phyloP scores from a whole-genome alignment of 2,888 invertebrate genomes.

The Agapostemon virescens region DNA sequence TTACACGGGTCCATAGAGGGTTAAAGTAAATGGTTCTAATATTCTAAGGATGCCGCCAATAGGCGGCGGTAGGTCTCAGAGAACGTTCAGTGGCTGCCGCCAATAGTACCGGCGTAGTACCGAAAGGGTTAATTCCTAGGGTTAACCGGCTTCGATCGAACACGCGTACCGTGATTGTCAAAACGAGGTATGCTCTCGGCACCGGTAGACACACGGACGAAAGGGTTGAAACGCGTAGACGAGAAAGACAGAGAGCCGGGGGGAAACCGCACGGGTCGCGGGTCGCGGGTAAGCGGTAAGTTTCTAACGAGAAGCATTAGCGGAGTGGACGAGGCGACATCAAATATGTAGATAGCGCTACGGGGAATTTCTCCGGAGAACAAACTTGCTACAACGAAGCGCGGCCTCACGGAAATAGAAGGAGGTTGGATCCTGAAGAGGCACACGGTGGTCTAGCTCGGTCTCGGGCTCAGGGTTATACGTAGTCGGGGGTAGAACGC shows the following conservation, averaged over 20 bases:
- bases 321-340: constrained; percentile 75
- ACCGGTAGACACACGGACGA: background rate
- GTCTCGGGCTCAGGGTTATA: background rate
- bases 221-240: constrained; percentile 6
- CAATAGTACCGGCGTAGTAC: too few species aligned
- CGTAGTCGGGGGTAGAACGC: constrained; percentile 24
- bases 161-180: background rate
- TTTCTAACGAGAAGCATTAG: constrained; percentile 75
- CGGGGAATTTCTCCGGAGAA: constrained; percentile 75
- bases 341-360: constrained; percentile 77
- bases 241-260: constrained; percentile 28
- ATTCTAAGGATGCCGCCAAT: too few species aligned
- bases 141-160: constrained; percentile 1
- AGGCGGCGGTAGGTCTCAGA: too few species aligned
- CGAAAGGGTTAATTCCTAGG: too few species aligned
- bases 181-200: background rate
- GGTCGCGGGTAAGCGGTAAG: constrained; percentile 69
- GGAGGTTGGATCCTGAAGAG: constrained; percentile 38
- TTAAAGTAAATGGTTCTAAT: too few species aligned
- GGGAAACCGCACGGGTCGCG: constrained; percentile 40
- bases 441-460: constrained; percentile 1
- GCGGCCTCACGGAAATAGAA: constrained; percentile 55
- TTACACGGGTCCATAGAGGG: too few species aligned
- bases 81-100: too few species aligned
- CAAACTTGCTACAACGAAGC: constrained; percentile 71